phyloP scores from a whole-genome alignment of 2,113 vertebrate species.

The Cromileptes altivelis region DNA sequence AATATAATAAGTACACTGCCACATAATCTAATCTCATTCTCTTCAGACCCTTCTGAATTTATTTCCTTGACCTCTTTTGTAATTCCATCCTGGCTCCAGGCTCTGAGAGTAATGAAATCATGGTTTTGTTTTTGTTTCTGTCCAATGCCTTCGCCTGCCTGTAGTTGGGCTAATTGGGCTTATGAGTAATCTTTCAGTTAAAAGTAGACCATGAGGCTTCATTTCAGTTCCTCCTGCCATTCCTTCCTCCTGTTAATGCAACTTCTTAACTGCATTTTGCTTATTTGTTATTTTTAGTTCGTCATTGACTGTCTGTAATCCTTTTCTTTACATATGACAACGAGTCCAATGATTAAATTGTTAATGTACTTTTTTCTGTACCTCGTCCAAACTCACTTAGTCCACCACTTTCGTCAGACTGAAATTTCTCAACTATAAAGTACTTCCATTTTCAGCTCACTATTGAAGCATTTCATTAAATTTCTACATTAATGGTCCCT shows the following conservation, averaged over 20 bases:
- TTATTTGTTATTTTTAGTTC: not conserved
- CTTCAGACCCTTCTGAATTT: not conserved
- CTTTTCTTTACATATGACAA: not conserved
- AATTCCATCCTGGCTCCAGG: conserved; percentile 11
- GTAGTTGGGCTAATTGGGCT: not conserved
- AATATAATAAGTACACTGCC: not conserved
- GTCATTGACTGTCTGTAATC: not conserved
- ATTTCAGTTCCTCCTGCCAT: not conserved
- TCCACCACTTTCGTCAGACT: not conserved
- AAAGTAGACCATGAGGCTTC: not conserved
- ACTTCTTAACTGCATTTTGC: not conserved
- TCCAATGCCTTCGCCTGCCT: not conserved
- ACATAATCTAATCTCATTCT: not conserved
- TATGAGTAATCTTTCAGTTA: not conserved
- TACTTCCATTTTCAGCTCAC: not conserved
- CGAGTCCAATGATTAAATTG: not conserved
- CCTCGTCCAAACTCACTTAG: not conserved
- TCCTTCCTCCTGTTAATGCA: too few species aligned
- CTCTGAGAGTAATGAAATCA: conserved; percentile 19
- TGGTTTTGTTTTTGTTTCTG: not conserved
- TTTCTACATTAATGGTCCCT: not conserved
- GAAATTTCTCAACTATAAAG: not conserved
- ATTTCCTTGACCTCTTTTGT: not conserved
- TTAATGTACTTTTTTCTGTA: not conserved
- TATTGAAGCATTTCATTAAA: not conserved